Conservation (phyloP, 1,140 invertebrate genomes). For the Scaptomyza graminum region DNA sequence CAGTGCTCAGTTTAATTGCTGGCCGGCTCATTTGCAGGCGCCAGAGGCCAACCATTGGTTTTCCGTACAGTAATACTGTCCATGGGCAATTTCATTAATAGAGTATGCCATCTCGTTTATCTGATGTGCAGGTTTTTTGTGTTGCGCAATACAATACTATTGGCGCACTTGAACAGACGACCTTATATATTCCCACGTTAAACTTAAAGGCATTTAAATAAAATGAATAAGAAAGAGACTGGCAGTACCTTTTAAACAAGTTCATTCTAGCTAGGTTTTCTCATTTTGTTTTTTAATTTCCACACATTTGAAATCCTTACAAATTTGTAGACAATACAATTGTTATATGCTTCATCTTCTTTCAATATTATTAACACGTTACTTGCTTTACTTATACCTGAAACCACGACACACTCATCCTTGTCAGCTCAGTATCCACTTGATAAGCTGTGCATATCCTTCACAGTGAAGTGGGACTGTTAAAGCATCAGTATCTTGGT, state of each 20-base stretch:
- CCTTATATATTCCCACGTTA: neutral
- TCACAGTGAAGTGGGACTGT: constrained; percentile 42
- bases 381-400: neutral
- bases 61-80: constrained; percentile 28
- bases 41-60: constrained; percentile 30
- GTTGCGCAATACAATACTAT: neutral
- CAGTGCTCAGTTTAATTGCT: constrained; percentile 68
- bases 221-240: too few species aligned
- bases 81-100: constrained; percentile 60
- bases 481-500: constrained; percentile 15
- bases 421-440: neutral
- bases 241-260: too few species aligned
- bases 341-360: neutral
- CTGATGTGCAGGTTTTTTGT: constrained; percentile 4
- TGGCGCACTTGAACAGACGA: too few species aligned
- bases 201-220: neutral
- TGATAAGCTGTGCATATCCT: constrained; percentile 60
- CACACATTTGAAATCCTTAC: too few species aligned
- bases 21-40: constrained; percentile 41
- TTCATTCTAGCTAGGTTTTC: too few species aligned
- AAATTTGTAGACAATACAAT: neutral
- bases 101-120: constrained; percentile 31
- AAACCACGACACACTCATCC: neutral
- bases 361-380: neutral
- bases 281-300: too few species aligned